These are phyloP conservation scores for Rhinolophus ferrumequinum DNA, from an alignment of 2,113 vertebrate species.

Conservation along the genomic window DNA sequence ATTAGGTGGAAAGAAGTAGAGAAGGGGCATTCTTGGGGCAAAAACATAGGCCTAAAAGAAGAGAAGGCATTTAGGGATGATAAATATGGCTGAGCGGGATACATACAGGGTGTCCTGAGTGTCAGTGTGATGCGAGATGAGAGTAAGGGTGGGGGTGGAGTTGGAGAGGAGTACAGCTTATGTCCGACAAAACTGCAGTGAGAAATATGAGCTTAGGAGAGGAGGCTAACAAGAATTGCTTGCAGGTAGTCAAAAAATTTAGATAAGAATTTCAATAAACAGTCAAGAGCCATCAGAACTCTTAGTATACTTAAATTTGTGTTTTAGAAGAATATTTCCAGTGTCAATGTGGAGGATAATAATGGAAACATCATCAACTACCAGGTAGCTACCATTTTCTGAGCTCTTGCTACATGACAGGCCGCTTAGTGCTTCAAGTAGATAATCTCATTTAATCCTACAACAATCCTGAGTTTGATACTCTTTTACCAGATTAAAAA, in stretches of 20 bases:
- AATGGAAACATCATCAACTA: not conserved
- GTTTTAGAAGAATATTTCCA: conserved; percentile 36
- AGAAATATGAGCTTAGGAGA: not conserved
- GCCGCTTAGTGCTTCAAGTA: not conserved
- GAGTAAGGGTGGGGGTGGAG: not conserved
- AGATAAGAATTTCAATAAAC: not conserved
- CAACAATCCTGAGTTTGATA: conserved; percentile 35
- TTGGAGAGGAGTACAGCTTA: not conserved
- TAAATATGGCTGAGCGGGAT: not conserved
- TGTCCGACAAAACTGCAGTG: not conserved
- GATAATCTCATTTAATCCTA: conserved; percentile 53
- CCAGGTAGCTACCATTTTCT: not conserved
- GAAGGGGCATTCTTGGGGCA: not conserved
- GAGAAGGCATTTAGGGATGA: not conserved
- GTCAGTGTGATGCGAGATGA: not conserved
- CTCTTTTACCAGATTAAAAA: conserved; percentile 50
- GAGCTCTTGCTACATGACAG: conserved; percentile 10
- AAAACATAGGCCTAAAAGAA: not conserved
- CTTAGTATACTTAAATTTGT: not conserved
- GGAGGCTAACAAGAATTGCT: not conserved
- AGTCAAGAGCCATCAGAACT: not conserved
- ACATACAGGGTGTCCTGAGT: not conserved
- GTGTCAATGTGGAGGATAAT: not conserved
- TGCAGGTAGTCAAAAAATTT: not conserved
- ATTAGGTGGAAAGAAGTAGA: not conserved